A percentile compares a stretch with the other conserved stretches of the same genome.
Conservation (phyloP, 2,888 invertebrate genomes). For the Stegana nigrithorax region DNA sequence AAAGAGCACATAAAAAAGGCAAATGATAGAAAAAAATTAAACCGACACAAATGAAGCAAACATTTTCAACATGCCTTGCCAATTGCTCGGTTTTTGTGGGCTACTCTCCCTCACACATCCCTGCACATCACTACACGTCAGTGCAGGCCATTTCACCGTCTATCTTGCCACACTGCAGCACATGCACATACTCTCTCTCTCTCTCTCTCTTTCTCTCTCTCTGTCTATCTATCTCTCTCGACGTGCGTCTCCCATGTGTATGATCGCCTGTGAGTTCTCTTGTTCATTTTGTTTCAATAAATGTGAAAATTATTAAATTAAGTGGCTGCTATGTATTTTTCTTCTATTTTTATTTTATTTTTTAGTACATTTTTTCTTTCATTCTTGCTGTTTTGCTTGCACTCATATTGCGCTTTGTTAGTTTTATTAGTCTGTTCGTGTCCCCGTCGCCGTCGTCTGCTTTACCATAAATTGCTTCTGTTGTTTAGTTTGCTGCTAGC, state of each 20-base stretch:
- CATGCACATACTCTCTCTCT: no score
- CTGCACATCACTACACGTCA: no score
- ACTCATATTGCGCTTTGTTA: neutral
- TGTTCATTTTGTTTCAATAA: slow-evolving; percentile 54
- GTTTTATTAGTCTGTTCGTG: neutral
- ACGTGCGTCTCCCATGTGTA: no score
- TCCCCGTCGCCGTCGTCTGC: neutral
- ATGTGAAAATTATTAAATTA: slow-evolving; percentile 62
- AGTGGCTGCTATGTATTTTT: slow-evolving; percentile 40
- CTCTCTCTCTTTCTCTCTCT: no score
- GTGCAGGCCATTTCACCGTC: no score
- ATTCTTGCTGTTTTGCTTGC: neutral
- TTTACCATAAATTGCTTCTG: neutral
- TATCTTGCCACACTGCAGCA: no score
- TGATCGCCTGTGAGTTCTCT: slow-evolving; percentile 18
- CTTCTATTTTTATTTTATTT: neutral
- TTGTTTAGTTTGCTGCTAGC: neutral
- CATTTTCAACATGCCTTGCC: slow-evolving; percentile 9
- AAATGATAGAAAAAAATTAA: slow-evolving; percentile 43
- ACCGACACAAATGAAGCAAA: slow-evolving; percentile 56
- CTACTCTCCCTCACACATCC: no score
- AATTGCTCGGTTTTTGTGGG: slow-evolving; percentile 1
- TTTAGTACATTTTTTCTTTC: neutral
- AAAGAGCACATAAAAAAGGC: neutral
- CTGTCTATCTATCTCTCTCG: no score